Base-by-base conservation (phyloP, 2,888 invertebrate species). In the Drosophila flavopinicola region DNA sequence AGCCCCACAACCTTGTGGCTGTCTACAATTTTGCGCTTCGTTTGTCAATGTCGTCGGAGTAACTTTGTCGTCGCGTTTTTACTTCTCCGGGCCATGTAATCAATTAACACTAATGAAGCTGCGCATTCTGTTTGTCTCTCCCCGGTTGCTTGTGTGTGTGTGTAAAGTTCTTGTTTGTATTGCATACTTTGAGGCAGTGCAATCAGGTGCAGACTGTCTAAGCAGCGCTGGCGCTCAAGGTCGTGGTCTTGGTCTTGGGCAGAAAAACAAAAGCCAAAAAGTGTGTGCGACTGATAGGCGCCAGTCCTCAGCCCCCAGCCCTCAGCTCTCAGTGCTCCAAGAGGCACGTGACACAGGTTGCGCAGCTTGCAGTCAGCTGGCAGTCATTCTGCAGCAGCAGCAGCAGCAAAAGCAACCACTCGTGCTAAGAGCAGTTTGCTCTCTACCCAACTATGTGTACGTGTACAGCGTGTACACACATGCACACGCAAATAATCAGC, bases 31-130 rank as follows among this genome's bases (percentile, higher is more conserved):
- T 88, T 66, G 67, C 72, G 88, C 78, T 86, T 74, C 78, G 88
- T 78, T 87, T 85, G 79, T 73, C 86, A 87, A 69, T 73, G 88
- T 73, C 64, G 68, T 58, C 33, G 48, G 44, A 35, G 57, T 39
- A 67, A 83, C 59, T 67, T 85, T 68, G 69, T 79, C 53, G 64
- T 66, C 61, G 65, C 72, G n/a, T 58, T 51, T 54, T 39, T 42
- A 52, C 85, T 70, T 80, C 83, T 78, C 54, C 64, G 65, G 80
- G 80, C 75, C 69, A 73, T 77, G 69, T 78, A 85, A 89, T 89
- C 88, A 89, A 88, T 88, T 89, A 88, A 74, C 75, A 73, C 76
- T 85, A 88, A 89, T 88, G 87, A 88, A 87, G 84, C 74, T 72
- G 66, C 48, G 57, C 67, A 51, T 44, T 42, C 58, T 39, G 48